Evolutionary conservation across 2,888 invertebrate species (phyloP).

Genomic region (Amiota mariae): DNA sequence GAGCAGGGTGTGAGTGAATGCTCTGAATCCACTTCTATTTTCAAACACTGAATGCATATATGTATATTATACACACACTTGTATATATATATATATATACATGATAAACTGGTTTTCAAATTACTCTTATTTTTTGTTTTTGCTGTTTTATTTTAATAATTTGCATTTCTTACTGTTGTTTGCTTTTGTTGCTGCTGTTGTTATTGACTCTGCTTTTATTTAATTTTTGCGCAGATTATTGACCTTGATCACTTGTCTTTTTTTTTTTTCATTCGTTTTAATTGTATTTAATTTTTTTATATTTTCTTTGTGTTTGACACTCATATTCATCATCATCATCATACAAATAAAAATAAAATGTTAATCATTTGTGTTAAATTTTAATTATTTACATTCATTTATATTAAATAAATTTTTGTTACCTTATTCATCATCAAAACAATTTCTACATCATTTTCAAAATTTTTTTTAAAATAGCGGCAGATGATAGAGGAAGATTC

Average conservation of each 20-base stretch:
- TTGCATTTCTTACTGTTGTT: conserved; percentile 55
- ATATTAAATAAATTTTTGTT: too few relatives aligned
- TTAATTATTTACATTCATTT: too few relatives aligned
- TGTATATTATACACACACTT: too few relatives aligned
- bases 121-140: conserved; percentile 56
- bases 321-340: too few relatives aligned
- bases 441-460: too few relatives aligned
- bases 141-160: conserved; percentile 48
- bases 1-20: neutral
- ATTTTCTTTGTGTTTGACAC: too few relatives aligned
- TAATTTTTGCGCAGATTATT: conserved; percentile 52
- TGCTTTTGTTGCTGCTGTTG: conserved; percentile 46
- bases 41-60: neutral
- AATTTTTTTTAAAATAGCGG: too few relatives aligned
- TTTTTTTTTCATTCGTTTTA: neutral
- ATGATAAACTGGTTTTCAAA: conserved; percentile 57
- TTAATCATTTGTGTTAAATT: too few relatives aligned
- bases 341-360: too few relatives aligned
- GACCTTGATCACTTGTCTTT: conserved; percentile 57
- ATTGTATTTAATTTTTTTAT: too few relatives aligned
- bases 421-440: too few relatives aligned
- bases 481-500: too few relatives aligned
- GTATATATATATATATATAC: neutral
- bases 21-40: neutral
- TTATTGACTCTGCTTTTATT: conserved; percentile 43